These are phyloP conservation scores for Galago senegalensis DNA, from an alignment of 2,797 vertebrate species.

Conservation along the genomic window DNA sequence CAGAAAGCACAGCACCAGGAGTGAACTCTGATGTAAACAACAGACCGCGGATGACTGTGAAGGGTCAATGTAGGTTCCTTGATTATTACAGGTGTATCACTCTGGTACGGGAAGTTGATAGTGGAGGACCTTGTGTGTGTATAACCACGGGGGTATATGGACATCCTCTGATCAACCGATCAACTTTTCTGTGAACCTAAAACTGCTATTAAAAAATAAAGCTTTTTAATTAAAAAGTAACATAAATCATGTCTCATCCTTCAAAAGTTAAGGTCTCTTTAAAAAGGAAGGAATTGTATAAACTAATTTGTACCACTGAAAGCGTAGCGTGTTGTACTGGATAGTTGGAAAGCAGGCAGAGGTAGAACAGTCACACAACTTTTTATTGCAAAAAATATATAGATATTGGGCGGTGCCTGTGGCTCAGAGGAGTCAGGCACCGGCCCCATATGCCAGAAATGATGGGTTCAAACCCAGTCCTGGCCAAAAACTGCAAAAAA, in stretches of 20 bases:
- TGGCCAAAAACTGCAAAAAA: too few relatives aligned
- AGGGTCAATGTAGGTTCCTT: not conserved
- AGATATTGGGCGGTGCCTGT: too few relatives aligned
- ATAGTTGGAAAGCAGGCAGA: not conserved
- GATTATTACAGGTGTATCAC: not conserved
- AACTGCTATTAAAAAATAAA: not conserved
- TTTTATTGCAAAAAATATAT: not conserved
- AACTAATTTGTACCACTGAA: not conserved
- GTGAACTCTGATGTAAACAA: not conserved
- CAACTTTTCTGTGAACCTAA: not conserved
- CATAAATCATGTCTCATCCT: not conserved
- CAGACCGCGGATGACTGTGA: too few relatives aligned
- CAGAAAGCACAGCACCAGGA: not conserved
- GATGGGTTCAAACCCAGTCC: too few relatives aligned
- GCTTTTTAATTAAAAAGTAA: not conserved
- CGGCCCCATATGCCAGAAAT: too few relatives aligned
- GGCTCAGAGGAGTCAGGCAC: too few relatives aligned
- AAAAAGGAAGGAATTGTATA: not conserved
- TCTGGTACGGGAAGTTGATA: not conserved
- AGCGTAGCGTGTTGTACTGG: not conserved
- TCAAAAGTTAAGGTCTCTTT: not conserved
- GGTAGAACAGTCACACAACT: not conserved
- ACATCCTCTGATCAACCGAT: not conserved
- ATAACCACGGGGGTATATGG: too few relatives aligned
- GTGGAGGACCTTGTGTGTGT: rapidly evolving